These are phyloP conservation scores for Idris sp. DNA, from an alignment of 1,140 invertebrate species.

Conservation along the genomic window DNA sequence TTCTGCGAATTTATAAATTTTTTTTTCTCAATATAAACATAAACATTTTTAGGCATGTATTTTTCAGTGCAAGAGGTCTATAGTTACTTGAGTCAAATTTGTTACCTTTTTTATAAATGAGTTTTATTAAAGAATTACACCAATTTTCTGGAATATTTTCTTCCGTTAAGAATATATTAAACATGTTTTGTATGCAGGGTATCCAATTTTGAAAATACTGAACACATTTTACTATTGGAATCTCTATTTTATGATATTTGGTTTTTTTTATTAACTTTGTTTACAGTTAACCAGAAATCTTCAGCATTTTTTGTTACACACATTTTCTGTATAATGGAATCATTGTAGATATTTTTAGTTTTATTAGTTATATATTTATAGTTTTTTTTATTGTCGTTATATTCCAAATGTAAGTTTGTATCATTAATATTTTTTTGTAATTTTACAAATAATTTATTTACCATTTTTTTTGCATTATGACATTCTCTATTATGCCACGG, in stretches of 20 bases:
- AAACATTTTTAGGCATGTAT: conserved; percentile 8
- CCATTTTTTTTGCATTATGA: conserved; percentile 2
- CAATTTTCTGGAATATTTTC: not conserved
- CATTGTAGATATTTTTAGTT: too few relatives aligned
- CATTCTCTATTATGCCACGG: not conserved
- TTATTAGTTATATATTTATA: too few relatives aligned
- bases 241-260: too few relatives aligned
- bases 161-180: conserved; percentile 4
- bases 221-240: too few relatives aligned
- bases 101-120: conserved; percentile 5
- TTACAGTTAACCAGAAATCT: too few relatives aligned
- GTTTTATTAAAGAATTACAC: conserved; percentile 1
- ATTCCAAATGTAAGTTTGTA: not conserved
- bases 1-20: not conserved
- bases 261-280: too few relatives aligned
- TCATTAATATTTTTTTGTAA: conserved; percentile 1
- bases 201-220: too few relatives aligned
- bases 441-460: not conserved
- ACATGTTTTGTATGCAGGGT: too few relatives aligned
- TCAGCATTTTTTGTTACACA: too few relatives aligned
- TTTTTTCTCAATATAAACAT: too few relatives aligned
- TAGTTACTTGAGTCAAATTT: too few relatives aligned
- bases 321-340: too few relatives aligned
- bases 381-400: conserved; percentile 1
- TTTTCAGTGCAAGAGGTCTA: conserved; percentile 1